Conservation (phyloP, 2,888 invertebrate species). For the Ferrisia virgata region DNA sequence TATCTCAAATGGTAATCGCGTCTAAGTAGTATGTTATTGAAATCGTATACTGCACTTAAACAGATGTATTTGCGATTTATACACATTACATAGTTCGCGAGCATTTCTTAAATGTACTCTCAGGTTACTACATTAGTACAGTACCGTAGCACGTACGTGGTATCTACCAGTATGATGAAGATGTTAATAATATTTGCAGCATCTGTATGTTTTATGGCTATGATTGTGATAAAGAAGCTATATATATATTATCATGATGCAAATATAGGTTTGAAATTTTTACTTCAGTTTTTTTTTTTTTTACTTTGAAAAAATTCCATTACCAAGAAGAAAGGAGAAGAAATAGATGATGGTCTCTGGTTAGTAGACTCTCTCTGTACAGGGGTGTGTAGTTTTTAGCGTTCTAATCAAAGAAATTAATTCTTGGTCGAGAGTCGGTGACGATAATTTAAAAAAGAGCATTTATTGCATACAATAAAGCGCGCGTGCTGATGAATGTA, state of each 20-base stretch:
- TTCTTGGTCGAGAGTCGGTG: background rate
- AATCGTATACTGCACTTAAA: slow-evolving; percentile 12
- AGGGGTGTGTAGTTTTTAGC: background rate
- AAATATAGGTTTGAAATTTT: no score
- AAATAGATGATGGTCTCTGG: no score
- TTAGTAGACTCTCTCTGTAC: no score
- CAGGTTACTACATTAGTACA: no score
- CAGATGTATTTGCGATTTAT: slow-evolving; percentile 26
- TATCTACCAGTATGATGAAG: background rate
- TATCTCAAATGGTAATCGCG: slow-evolving; percentile 30
- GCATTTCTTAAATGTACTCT: background rate
- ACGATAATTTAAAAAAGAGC: slow-evolving; percentile 24
- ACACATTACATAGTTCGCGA: slow-evolving; percentile 7
- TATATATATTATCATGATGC: background rate
- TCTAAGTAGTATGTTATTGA: slow-evolving; percentile 27
- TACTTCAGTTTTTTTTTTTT: no score
- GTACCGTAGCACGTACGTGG: background rate
- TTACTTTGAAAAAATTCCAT: no score
- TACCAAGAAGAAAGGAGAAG: no score
- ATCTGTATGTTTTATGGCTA: background rate
- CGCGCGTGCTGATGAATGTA: slow-evolving; percentile 31
- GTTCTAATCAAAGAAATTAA: slow-evolving; percentile 14
- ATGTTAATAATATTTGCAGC: slow-evolving; percentile 21
- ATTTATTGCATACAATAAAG: slow-evolving; percentile 14
- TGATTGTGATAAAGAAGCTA: background rate